phyloP scores from a whole-genome alignment of 2,797 vertebrate genomes.

The Heteromormyrus szaboi region DNA sequence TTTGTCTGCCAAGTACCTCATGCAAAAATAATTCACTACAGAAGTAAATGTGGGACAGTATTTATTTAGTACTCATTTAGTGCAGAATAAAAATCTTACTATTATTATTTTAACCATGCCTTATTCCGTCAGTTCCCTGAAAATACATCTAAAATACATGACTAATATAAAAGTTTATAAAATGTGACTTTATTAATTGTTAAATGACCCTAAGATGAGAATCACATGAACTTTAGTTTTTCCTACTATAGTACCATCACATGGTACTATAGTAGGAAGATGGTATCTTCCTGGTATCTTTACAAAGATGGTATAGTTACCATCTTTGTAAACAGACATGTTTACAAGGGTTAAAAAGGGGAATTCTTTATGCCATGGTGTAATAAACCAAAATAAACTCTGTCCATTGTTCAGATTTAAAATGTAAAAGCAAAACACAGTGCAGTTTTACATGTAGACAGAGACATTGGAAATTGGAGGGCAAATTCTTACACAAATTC shows the following conservation, averaged over 20 bases:
- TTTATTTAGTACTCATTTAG: background rate
- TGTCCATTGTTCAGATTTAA: background rate
- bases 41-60: background rate
- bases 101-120: background rate
- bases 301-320: too few relatives aligned
- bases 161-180: background rate
- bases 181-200: background rate
- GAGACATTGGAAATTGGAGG: background rate
- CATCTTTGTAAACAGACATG: background rate
- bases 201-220: background rate
- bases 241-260: background rate
- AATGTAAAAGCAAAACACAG: background rate
- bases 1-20: background rate
- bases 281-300: too few relatives aligned
- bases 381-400: background rate
- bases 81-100: background rate
- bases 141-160: background rate
- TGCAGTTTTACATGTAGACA: background rate
- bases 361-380: background rate
- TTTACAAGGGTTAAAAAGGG: background rate
- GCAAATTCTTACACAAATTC: slow-evolving; percentile 21
- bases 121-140: background rate
- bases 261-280: background rate
- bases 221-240: background rate
- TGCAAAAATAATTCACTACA: background rate